Conservation (phyloP, 2,797 vertebrate genomes). For the Rhynchotus rufescens region DNA sequence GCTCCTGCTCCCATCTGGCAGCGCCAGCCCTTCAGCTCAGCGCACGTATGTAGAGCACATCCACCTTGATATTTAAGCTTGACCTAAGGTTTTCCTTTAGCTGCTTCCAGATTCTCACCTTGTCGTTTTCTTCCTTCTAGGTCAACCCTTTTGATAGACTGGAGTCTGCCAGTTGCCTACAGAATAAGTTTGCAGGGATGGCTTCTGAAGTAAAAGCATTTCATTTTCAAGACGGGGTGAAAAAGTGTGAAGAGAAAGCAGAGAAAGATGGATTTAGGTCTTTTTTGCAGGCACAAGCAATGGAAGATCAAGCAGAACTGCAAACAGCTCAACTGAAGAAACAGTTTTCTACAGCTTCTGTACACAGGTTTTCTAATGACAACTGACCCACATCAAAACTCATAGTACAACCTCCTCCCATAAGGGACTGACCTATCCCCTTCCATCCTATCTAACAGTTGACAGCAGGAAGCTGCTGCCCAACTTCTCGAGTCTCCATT, state of each 20-base stretch:
- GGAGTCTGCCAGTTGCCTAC: not conserved
- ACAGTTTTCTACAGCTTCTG: not conserved
- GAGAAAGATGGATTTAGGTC: not conserved
- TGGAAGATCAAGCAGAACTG: slow-evolving; percentile 1
- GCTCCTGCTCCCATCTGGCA: not conserved
- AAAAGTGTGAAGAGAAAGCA: not conserved
- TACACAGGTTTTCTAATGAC: not conserved
- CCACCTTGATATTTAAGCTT: not conserved
- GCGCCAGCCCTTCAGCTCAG: too few relatives aligned
- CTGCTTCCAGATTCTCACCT: not conserved
- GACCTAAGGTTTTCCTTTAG: not conserved
- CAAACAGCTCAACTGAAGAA: not conserved
- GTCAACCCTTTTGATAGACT: not conserved
- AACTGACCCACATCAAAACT: not conserved
- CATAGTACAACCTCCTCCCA: fast-evolving
- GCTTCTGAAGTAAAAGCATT: not conserved
- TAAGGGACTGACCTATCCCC: not conserved
- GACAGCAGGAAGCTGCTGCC: not conserved
- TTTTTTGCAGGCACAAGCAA: not conserved
- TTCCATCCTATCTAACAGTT: fast-evolving
- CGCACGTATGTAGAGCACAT: not conserved
- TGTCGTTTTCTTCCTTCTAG: not conserved
- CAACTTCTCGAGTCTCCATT: not conserved
- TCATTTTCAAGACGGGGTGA: not conserved
- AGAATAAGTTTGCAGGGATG: not conserved